phyloP scores from a whole-genome alignment of 2,113 vertebrate species.

The Melozone crissalis region DNA sequence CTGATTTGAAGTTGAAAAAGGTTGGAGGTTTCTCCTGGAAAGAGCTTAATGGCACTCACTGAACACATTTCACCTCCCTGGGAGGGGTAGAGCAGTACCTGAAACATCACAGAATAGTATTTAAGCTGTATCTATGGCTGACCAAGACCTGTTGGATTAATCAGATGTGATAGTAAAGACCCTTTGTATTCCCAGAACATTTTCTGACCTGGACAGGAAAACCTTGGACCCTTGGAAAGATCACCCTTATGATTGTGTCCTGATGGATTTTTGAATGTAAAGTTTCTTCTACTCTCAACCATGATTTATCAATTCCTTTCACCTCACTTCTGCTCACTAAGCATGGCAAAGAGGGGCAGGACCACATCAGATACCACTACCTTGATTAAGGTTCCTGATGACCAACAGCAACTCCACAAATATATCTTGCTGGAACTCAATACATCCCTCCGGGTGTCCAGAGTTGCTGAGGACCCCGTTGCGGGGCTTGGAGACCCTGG shows the following conservation, averaged over 20 bases:
- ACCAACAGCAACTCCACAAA: not conserved
- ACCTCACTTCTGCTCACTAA: not conserved
- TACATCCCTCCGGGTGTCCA: no score
- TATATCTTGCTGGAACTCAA: not conserved
- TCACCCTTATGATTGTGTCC: not conserved
- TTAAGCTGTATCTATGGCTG: not conserved
- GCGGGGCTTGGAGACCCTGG: no score
- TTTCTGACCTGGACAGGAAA: not conserved
- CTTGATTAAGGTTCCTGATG: not conserved
- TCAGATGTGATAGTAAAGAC: not conserved
- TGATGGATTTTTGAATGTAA: not conserved
- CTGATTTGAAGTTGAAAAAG: not conserved
- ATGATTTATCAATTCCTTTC: not conserved
- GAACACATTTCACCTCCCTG: not conserved
- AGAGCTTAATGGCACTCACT: not conserved
- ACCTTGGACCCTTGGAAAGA: not conserved
- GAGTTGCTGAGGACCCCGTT: no score
- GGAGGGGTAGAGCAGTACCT: not conserved
- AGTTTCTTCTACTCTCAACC: not conserved
- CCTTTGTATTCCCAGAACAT: not conserved
- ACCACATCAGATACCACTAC: not conserved
- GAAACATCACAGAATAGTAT: not conserved
- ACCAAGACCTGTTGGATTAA: not conserved
- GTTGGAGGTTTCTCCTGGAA: not conserved
- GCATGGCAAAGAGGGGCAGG: not conserved